Percentiles rank a stretch among this genome's conserved stretches.
Evolutionary conservation across 1,140 invertebrate species (phyloP).

Genomic region (Pseudoatta argentina): DNA sequence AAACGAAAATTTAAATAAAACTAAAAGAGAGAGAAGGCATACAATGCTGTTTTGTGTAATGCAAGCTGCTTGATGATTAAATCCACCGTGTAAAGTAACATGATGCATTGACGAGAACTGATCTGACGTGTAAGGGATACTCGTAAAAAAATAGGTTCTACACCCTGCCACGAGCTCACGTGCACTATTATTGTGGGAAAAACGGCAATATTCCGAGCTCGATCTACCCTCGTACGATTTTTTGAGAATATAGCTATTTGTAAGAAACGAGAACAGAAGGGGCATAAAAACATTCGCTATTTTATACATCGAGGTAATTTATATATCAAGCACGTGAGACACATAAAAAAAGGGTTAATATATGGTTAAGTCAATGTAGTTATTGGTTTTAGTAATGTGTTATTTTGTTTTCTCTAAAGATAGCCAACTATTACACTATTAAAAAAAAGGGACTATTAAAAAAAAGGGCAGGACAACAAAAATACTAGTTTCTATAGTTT

Average conservation of each 20-base stretch:
- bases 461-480: not conserved
- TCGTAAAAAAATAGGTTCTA: conserved; percentile 65
- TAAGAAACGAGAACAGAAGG: not conserved
- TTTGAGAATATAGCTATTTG: conserved; percentile 8
- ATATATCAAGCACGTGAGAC: not conserved
- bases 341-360: not conserved
- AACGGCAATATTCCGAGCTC: conserved; percentile 40
- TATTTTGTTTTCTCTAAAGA: not conserved
- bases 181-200: conserved; percentile 80
- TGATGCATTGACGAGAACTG: conserved; percentile 75
- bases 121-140: conserved; percentile 77
- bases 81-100: conserved; percentile 78
- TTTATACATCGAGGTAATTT: not conserved
- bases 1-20: not conserved
- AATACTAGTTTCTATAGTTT: not conserved
- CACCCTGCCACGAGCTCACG: conserved; percentile 65
- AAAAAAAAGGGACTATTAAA: not conserved
- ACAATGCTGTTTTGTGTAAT: not conserved
- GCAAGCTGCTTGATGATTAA: conserved; percentile 73
- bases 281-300: not conserved
- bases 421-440: not conserved
- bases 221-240: conserved; percentile 39
- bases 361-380: not conserved
- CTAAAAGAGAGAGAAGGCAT: not conserved
- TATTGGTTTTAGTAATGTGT: not conserved